Evolutionary conservation across 2,113 vertebrate species (phyloP).

Genomic region (Cyanistes caeruleus): DNA sequence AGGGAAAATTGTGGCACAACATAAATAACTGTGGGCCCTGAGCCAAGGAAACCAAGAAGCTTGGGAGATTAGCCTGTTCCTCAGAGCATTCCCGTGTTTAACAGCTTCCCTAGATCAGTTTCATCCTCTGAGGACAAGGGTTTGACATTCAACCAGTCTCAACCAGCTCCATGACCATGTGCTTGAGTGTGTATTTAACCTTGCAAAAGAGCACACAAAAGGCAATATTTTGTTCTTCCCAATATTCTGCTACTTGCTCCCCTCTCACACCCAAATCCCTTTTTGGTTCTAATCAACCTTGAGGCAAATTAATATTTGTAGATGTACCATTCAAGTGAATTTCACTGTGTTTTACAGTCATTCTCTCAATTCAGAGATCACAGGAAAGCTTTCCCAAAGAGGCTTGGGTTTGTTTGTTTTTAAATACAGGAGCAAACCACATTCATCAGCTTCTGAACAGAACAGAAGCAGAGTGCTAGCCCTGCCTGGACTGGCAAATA

Average conservation of each 20-base stretch:
- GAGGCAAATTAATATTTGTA: not conserved
- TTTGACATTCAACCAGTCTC: slow-evolving; percentile 5
- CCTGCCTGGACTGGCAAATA: not conserved
- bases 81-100: not conserved
- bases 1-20: not conserved
- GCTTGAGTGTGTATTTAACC: not conserved
- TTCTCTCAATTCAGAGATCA: not conserved
- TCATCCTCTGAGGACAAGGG: not conserved
- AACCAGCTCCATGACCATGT: not conserved
- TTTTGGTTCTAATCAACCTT: not conserved
- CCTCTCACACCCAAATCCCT: not conserved
- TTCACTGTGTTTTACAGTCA: not conserved
- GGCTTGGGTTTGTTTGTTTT: not conserved
- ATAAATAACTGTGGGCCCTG: not conserved
- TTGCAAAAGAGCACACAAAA: not conserved
- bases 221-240: not conserved
- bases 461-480: not conserved
- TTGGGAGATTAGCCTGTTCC: not conserved
- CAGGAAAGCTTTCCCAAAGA: not conserved
- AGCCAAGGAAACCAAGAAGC: not conserved
- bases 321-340: not conserved
- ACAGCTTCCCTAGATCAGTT: not conserved
- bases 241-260: not conserved
- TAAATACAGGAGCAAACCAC: not conserved
- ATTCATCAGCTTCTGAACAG: not conserved